Evolutionary conservation across 2,888 invertebrate species (phyloP).

Genomic region (Thyatira batis): DNA sequence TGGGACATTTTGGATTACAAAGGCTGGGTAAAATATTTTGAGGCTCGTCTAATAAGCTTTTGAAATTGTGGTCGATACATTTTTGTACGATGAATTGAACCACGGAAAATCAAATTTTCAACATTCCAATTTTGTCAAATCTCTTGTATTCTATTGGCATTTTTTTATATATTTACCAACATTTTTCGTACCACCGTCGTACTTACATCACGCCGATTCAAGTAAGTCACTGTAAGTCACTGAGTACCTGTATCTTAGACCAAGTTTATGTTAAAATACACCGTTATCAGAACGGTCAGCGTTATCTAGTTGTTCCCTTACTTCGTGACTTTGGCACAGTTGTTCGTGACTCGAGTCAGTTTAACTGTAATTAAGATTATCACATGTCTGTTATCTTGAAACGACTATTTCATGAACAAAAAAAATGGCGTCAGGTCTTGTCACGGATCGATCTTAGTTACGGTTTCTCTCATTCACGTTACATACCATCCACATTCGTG

Average conservation of each 20-base stretch:
- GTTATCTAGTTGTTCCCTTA: slow-evolving; percentile 16
- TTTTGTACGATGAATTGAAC: too few relatives aligned
- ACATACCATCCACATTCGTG: too few relatives aligned
- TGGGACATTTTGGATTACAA: too few relatives aligned
- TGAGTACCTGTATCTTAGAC: not conserved
- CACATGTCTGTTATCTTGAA: not conserved
- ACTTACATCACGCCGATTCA: too few relatives aligned
- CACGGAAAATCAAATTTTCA: too few relatives aligned
- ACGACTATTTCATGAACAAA: not conserved
- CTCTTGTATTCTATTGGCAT: too few relatives aligned
- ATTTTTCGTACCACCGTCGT: too few relatives aligned
- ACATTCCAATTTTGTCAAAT: too few relatives aligned
- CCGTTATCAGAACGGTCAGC: slow-evolving; percentile 5
- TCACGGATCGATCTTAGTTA: not conserved
- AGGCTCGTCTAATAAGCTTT: not conserved
- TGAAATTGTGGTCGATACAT: too few relatives aligned
- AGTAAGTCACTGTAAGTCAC: too few relatives aligned
- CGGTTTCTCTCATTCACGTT: not conserved
- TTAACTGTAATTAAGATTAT: not conserved
- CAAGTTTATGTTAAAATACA: slow-evolving; percentile 2
- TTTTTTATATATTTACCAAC: too few relatives aligned
- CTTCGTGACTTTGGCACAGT: slow-evolving; percentile 15
- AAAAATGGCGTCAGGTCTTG: not conserved
- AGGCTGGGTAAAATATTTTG: too few relatives aligned
- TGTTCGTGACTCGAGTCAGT: slow-evolving; percentile 5